Conservation (phyloP, 2,888 invertebrate genomes). For the Biston betularia region DNA sequence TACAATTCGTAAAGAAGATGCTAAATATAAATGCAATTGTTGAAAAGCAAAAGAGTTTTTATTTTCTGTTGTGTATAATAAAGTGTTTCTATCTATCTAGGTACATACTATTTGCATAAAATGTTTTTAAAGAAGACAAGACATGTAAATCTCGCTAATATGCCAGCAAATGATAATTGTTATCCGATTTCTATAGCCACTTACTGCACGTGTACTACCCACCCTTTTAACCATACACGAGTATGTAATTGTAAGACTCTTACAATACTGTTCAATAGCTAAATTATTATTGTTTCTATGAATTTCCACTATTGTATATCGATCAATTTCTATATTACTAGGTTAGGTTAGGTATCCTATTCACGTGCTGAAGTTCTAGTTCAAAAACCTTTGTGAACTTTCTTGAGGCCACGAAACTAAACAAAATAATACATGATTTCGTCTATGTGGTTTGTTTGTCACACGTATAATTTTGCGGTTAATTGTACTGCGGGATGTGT, state of each 20-base stretch:
- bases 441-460: background rate
- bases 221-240: background rate
- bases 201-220: background rate
- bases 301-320: background rate
- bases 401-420: background rate
- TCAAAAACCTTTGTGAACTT: conserved; percentile 2
- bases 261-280: background rate
- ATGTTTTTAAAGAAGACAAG: no score
- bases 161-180: background rate
- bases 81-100: no score
- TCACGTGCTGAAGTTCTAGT: background rate
- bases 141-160: no score
- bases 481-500: no score
- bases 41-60: no score
- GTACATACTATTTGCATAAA: no score
- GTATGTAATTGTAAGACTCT: background rate
- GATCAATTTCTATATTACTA: background rate
- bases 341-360: background rate
- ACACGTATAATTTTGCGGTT: no score
- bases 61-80: no score
- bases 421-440: background rate
- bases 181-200: background rate
- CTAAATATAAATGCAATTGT: no score
- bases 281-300: background rate
- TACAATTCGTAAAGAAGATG: no score